Percentiles rank a stretch among this genome's conserved stretches.
Conservation (phyloP, 2,888 invertebrate genomes). For the Heliothis peltigera region DNA sequence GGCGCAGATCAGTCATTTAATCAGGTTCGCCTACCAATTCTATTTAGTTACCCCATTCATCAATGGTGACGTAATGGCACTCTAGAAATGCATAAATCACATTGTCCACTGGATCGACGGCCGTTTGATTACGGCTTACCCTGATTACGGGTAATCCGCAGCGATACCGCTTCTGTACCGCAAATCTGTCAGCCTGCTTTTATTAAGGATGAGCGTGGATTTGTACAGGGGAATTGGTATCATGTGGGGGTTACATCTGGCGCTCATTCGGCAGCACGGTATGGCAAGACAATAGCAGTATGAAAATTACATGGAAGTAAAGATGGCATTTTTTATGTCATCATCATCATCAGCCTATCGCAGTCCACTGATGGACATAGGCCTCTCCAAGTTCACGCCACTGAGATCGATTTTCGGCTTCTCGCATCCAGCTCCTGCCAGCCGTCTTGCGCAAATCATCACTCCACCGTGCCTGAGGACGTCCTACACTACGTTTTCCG, state of each 20-base stretch:
- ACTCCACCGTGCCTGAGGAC: no score
- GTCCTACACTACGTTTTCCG: no score
- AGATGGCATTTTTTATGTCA: no score
- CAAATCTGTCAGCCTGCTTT: conserved; percentile 38
- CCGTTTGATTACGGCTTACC: conserved; percentile 54
- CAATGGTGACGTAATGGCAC: conserved; percentile 42
- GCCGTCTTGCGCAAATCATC: no score
- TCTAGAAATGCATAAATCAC: conserved; percentile 57
- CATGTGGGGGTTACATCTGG: neutral
- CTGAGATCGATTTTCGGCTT: no score
- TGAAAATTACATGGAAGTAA: no score
- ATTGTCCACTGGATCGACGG: conserved; percentile 49
- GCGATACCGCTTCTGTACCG: conserved; percentile 21
- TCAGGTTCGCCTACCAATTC: conserved; percentile 11
- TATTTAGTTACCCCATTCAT: conserved; percentile 46
- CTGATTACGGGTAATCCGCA: conserved; percentile 29
- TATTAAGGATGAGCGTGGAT: conserved; percentile 28
- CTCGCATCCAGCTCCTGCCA: no score
- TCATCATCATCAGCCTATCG: no score
- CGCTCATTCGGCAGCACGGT: neutral
- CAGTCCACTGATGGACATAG: no score
- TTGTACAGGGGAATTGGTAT: conserved; percentile 16
- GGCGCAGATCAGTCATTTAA: conserved; percentile 7
- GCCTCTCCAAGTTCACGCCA: no score
- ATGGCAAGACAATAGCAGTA: no score